Evolutionary conservation across 1,140 invertebrate species (phyloP).

Genomic region (Caerostris extrusa): DNA sequence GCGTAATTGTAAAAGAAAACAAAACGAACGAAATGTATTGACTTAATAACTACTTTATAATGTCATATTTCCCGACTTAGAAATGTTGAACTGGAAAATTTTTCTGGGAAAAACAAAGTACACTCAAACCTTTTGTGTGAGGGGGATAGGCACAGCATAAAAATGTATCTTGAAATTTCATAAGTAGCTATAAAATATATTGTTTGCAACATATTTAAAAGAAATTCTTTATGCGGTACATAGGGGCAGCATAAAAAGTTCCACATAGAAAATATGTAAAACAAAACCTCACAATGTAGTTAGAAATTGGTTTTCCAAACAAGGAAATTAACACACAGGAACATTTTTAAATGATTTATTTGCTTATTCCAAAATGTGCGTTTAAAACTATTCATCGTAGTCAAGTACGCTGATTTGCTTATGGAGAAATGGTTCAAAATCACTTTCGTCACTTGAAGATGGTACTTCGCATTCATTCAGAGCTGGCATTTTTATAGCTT

Average conservation of each 20-base stretch:
- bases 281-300: neutral
- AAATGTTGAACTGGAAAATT: no score
- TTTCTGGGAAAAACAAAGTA: no score
- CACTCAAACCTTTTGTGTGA: no score
- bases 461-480: conserved; percentile 29
- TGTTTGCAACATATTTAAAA: no score
- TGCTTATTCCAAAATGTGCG: conserved; percentile 28
- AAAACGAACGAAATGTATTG: no score
- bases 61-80: no score
- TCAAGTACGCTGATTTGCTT: conserved; percentile 49
- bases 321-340: neutral
- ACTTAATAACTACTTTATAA: no score
- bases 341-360: conserved; percentile 47
- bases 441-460: conserved; percentile 58
- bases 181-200: no score
- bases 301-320: conserved; percentile 1
- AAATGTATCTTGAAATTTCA: no score
- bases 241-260: conserved; percentile 42
- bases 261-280: neutral
- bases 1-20: no score
- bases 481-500: conserved; percentile 34
- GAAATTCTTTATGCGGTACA: neutral
- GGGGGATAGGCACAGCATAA: no score
- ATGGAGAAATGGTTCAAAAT: conserved; percentile 42
- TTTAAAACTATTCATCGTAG: neutral